Conservation (phyloP, 2,888 invertebrate genomes). For the Cerastis rubricosa region DNA sequence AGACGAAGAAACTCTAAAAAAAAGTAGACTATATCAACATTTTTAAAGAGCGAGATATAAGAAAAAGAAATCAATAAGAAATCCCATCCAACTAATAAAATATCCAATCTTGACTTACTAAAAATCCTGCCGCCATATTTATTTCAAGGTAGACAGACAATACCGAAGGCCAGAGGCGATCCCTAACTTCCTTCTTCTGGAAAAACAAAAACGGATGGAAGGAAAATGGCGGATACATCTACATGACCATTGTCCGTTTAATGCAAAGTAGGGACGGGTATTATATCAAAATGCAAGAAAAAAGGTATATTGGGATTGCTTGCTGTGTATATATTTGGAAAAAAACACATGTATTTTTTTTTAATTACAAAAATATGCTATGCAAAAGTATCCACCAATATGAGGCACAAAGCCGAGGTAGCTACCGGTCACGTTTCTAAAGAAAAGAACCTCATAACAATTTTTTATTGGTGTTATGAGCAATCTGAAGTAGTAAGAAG, state of each 20-base stretch:
- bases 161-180: constrained; percentile 34
- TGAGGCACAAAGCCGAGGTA: neutral
- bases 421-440: neutral
- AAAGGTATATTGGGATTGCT: constrained; percentile 6
- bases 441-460: neutral
- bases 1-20: neutral
- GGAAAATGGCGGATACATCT: constrained; percentile 36
- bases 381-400: neutral
- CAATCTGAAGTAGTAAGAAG: no score
- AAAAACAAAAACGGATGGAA: constrained; percentile 52
- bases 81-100: constrained; percentile 32
- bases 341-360: neutral
- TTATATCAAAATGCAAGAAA: constrained; percentile 40
- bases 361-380: neutral
- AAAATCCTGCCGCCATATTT: constrained; percentile 40
- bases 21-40: neutral
- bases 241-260: constrained; percentile 41
- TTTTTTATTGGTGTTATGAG: no score
- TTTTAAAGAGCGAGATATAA: neutral
- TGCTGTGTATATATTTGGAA: neutral
- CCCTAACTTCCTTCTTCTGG: constrained; percentile 35
- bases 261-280: constrained; percentile 58
- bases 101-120: constrained; percentile 33
- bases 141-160: constrained; percentile 38
- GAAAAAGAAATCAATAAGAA: constrained; percentile 1